Conservation (phyloP, 2,797 vertebrate species). For the Myoxocephalus aenaeus region DNA sequence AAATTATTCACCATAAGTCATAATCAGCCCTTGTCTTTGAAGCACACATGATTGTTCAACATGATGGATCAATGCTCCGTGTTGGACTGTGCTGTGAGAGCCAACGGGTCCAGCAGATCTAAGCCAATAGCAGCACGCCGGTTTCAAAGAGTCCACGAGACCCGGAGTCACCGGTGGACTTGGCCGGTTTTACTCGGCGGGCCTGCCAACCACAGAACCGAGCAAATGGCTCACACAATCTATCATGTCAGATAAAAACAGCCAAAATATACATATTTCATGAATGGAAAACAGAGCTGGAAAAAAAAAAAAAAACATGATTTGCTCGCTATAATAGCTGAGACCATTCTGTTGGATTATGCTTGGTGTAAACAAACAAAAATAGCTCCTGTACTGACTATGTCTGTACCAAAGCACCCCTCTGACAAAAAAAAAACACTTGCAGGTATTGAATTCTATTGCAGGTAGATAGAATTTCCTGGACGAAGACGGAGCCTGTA, state of each 20-base stretch:
- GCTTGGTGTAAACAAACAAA: conserved; percentile 70
- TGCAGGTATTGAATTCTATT: conserved; percentile 63
- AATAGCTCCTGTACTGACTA: conserved; percentile 49
- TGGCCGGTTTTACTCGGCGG: conserved; percentile 23
- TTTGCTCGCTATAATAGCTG: conserved; percentile 46
- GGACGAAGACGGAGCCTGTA: conserved; percentile 63
- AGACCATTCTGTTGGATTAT: conserved; percentile 50
- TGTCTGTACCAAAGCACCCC: conserved; percentile 32
- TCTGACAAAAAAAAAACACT: conserved; percentile 60
- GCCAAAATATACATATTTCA: conserved; percentile 64
- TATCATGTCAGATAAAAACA: conserved; percentile 45
- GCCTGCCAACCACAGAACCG: conserved; percentile 45
- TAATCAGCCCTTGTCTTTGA: conserved; percentile 30
- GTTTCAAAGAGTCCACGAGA: conserved; percentile 39
- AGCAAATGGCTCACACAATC: conserved; percentile 45
- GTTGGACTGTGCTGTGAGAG: conserved; percentile 17
- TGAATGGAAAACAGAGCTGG: conserved; percentile 56
- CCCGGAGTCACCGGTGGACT: conserved; percentile 41
- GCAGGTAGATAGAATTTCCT: conserved; percentile 67
- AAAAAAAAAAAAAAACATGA: conserved; percentile 22
- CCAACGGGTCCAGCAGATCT: conserved; percentile 18
- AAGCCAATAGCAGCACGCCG: conserved; percentile 28
- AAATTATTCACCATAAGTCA: conserved; percentile 27
- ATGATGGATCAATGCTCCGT: conserved; percentile 41
- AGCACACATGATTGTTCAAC: conserved; percentile 42